phyloP scores from a whole-genome alignment of 1,140 invertebrate species.

The Calliopsis andreniformis region DNA sequence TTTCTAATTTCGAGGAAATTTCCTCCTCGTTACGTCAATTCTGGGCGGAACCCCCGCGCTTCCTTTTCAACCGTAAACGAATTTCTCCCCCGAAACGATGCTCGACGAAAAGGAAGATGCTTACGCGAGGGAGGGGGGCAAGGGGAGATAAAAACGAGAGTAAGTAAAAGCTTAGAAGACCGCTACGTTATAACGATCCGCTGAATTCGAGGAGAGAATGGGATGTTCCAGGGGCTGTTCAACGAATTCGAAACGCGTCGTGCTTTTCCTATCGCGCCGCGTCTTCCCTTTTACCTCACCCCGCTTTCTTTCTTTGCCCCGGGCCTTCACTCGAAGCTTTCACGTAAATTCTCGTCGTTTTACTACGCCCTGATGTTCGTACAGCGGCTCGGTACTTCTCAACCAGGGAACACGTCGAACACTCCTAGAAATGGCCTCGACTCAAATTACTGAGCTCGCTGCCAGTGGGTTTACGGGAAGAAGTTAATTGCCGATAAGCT shows the following conservation, averaged over 20 bases:
- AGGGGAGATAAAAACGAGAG: not conserved
- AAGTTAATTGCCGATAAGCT: not conserved
- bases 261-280: conserved; percentile 3
- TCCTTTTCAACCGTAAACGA: not conserved
- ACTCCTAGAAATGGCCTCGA: not conserved
- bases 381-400: not conserved
- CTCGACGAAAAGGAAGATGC: no score
- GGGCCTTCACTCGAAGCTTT: not conserved
- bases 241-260: conserved; percentile 12
- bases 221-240: not conserved
- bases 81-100: not conserved
- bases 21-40: no score
- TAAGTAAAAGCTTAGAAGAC: not conserved
- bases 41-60: no score
- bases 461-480: not conserved
- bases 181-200: conserved; percentile 2
- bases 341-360: conserved; percentile 3
- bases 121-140: not conserved
- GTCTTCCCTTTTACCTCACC: not conserved
- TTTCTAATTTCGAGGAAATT: no score
- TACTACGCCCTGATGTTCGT: not conserved
- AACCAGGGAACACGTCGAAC: not conserved
- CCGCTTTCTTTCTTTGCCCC: not conserved
- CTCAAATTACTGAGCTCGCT: not conserved
- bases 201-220: not conserved